A percentile compares a stretch with the other conserved stretches of the same genome.
phyloP scores from a whole-genome alignment of 2,797 vertebrate species.

The Anguilla marmorata region DNA sequence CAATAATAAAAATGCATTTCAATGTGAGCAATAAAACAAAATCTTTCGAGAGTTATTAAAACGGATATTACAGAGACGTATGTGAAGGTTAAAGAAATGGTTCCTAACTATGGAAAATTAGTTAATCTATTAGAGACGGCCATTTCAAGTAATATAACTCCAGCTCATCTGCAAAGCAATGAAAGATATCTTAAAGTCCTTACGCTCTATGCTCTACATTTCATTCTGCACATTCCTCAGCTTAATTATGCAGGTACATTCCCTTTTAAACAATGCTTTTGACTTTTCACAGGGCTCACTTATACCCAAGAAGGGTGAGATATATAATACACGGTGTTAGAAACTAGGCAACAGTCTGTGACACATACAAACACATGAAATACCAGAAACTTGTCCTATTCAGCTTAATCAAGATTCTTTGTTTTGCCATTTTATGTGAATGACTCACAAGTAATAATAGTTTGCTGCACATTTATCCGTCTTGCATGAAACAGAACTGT shows the following conservation, averaged over 20 bases:
- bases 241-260: not conserved
- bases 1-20: no score
- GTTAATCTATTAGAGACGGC: no score
- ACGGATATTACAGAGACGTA: no score
- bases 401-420: not conserved
- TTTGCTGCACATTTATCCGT: not conserved
- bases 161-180: not conserved
- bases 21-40: no score
- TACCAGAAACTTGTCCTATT: not conserved
- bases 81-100: not conserved
- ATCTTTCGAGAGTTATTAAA: no score
- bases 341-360: not conserved
- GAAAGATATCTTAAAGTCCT: not conserved
- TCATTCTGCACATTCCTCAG: not conserved
- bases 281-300: not conserved
- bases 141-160: no score
- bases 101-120: not conserved
- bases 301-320: not conserved
- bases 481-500: not conserved
- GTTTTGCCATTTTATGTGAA: not conserved
- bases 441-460: not conserved
- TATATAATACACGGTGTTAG: not conserved
- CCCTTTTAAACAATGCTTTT: not conserved
- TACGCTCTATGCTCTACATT: not conserved
- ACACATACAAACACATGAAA: not conserved